Evolutionary conservation across 2,797 vertebrate species (phyloP), one percentile per base, ranked within the genome.

Genomic region (Naso thynnoides): DNA sequence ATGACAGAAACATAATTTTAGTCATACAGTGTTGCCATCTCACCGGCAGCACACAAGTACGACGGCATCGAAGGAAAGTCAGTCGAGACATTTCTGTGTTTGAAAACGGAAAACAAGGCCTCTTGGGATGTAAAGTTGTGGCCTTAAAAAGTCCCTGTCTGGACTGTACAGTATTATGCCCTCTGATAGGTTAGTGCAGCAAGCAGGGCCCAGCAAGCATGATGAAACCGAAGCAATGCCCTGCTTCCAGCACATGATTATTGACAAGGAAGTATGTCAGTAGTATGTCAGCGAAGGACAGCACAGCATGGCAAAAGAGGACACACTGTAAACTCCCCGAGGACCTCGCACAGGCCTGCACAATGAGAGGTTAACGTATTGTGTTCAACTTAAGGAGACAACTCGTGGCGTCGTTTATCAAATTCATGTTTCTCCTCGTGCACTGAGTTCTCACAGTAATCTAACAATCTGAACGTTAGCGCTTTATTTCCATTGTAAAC

Each of bases 141-240:
- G 78, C 74, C 68, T 78, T 71, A 72, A 81, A 74, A 79, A 86
- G 66, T 81, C 59, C 49, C 33, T 15, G 65, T 88, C 55, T 74
- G 6, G 4, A 65, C 72, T 77, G 65, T 86, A 86, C 79, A 79
- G 77, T 79, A 79, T 91, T 91, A 93, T 86, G 90, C 89, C 89
- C 90, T 82, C 5, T 48, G 78, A 88, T 85, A 82, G 73, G 82
- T 86, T 82, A 79, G 55, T 59, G 82, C 82, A 56, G 83, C 66
- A 68, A 79, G 83, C 82, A 47, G 67, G 79, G 86, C 89, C 78
- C 80, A 65, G 91, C 90, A 93, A 93, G 86, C 78, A 92, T 93
- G 91, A 92, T 93, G 90, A 92, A 94, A 94, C 91, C 81, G 1
- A 54, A 83, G 92, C 88, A 94, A 92, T 90, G 89, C 76, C 86